Base-by-base conservation (phyloP, 2,888 invertebrate species). In the Clivina fossor region DNA sequence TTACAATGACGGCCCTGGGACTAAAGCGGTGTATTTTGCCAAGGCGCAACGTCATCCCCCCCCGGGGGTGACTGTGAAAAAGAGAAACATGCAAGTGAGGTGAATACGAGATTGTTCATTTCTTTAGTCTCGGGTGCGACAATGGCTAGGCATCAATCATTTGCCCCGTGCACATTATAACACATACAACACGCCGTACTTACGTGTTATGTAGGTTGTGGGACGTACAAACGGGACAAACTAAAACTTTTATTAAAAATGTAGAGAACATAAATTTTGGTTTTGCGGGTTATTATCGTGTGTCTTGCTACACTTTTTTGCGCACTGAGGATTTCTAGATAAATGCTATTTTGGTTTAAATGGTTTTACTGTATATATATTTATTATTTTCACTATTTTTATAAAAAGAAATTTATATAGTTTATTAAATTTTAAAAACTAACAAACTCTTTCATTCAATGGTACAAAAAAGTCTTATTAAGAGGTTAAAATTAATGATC, bases 1-100 rank as follows among this genome's bases (percentile, higher is more conserved):
- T 24, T 26, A 26, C 26, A 28, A 18, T 43, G 43, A 28, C 28
- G 18, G 24, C 28, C 13, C 18, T 28, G 28, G 43, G 18, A 43
- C 5, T 7, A 24, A 24, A 24, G 9, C n/a, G n/a, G n/a, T n/a
- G n/a, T n/a, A n/a, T n/a, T n/a, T n/a, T n/a, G n/a, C n/a, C n/a
- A n/a, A n/a, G n/a, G n/a, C n/a, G n/a, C n/a, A n/a, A n/a, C n/a
- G n/a, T n/a, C n/a, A n/a, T n/a, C n/a, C n/a, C n/a, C n/a, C n/a
- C n/a, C n/a, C n/a, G n/a, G n/a, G n/a, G n/a, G n/a, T n/a, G n/a
- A 24, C 4, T 24, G 9, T 9, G 11, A n/a, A 46, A 44, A 32
- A 46, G 32, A 19, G 32, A 46, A 46, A 18, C 32, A 32, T 13
- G 46, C 32, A n/a, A 32, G 32, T 20, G 30, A 32, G 32, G 46